A percentile compares a stretch with the other conserved stretches of the same genome.
Conservation (phyloP, 2,888 invertebrate species). For the Lepidochrysops patricia region DNA sequence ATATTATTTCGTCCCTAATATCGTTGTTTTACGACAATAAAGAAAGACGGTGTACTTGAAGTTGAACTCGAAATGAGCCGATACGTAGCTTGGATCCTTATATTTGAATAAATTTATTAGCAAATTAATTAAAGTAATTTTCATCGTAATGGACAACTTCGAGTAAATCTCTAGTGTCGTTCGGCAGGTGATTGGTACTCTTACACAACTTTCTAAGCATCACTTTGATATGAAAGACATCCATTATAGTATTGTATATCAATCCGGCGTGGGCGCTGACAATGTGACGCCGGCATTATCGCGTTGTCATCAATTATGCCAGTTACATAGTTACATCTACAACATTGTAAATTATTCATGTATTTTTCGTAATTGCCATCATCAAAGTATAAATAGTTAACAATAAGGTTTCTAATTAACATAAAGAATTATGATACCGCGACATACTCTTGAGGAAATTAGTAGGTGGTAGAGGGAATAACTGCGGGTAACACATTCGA, state of each 20-base stretch:
- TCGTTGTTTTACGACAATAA: too few relatives aligned
- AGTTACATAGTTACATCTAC: not conserved
- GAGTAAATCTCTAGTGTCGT: not conserved
- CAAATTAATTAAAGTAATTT: too few relatives aligned
- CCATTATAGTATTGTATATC: constrained; percentile 10
- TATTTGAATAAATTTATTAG: too few relatives aligned
- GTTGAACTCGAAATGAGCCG: too few relatives aligned
- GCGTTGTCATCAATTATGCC: constrained; percentile 7
- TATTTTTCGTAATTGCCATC: constrained; percentile 1
- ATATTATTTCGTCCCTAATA: not conserved
- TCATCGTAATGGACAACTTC: too few relatives aligned
- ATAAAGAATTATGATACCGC: too few relatives aligned
- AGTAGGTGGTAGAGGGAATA: too few relatives aligned
- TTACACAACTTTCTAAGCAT: not conserved
- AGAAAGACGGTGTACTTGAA: too few relatives aligned
- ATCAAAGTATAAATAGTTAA: not conserved
- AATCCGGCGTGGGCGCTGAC: constrained; percentile 7
- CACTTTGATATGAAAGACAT: constrained; percentile 9
- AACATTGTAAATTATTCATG: constrained; percentile 8
- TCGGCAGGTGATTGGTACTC: not conserved
- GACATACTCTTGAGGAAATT: not conserved
- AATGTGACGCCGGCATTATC: constrained; percentile 6
- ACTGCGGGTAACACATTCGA: not conserved
- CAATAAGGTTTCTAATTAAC: too few relatives aligned
- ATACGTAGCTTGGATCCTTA: too few relatives aligned